These are phyloP conservation scores for Drosophila dunni DNA, from an alignment of 1,140 invertebrate genomes.

Conservation along the genomic window DNA sequence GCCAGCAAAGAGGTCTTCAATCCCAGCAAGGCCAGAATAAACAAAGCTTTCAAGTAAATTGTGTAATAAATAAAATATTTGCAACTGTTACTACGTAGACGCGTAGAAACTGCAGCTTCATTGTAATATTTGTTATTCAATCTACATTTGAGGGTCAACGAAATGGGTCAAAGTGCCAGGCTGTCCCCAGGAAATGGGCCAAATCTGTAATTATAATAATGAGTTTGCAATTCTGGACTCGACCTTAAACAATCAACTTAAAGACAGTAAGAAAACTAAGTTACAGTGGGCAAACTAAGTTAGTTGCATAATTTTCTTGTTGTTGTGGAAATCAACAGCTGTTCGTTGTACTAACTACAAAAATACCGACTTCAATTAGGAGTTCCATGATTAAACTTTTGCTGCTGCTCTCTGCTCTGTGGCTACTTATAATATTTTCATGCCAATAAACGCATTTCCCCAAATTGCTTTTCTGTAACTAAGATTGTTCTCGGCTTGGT, in stretches of 20 bases:
- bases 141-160: not conserved
- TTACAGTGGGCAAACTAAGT: too few relatives aligned
- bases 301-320: not conserved
- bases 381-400: constrained; percentile 21
- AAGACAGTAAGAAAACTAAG: not conserved
- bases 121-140: constrained; percentile 1
- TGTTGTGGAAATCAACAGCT: constrained; percentile 30
- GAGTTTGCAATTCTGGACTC: not conserved
- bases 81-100: not conserved
- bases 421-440: constrained; percentile 70
- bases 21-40: not conserved
- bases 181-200: constrained; percentile 14
- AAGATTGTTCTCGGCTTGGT: not conserved
- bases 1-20: not conserved
- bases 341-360: constrained; percentile 18
- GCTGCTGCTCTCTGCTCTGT: not conserved
- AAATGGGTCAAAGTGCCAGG: constrained; percentile 21
- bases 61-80: constrained; percentile 14
- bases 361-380: constrained; percentile 40
- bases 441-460: constrained; percentile 72
- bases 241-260: not conserved
- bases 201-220: constrained; percentile 35
- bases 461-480: constrained; percentile 62
- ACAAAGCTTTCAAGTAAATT: constrained; percentile 17
- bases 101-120: constrained; percentile 1